Base-by-base conservation (phyloP, 1,140 invertebrate genomes). In the Drosophila busckii region DNA sequence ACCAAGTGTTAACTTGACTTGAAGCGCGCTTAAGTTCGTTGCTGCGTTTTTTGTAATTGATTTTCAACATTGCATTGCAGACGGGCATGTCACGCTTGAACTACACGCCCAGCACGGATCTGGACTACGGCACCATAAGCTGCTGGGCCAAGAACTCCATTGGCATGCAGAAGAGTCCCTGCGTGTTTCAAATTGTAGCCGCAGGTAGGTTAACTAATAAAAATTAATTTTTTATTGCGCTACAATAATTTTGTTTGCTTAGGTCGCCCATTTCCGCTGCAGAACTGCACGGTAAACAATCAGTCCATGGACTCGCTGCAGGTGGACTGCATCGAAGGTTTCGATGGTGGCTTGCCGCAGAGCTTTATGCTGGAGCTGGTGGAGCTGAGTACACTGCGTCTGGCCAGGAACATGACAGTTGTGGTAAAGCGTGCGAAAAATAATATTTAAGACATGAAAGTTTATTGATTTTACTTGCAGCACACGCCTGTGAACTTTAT, bases 251-350 rank as follows among this genome's bases (percentile, higher is more conserved):
- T 34, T 12, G 13, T 4, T 9, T 53, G 20, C 25, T 9, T 89
- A 92, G 95, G 95, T 65, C 92, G 94, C 16, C 96, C 96, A 6
- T 95, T 96, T 76, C 91, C 94, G 17, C 89, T 96, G 23, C 91
- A 94, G 60, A 97, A 97, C 87, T 97, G 96, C 87, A 92, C 93
- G n/a, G 90, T 96, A n/a, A 90, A 93, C 40, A 97, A 97, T 87
- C 94, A 95, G 82, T 96, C 94, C 31, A 91, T 92, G 46, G 94
- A 96, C 68, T 93, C 94, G 0, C 71, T 96, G 38, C 90, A 92
- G 73, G 92, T 96, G 2, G 92, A 93, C 28, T 96, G 95, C 70
- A 89, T 91, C 16, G 94, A 95, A 86, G 94, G 94, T 41, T 96
- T 95, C 87, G 94, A 96, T 76, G 94, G 94, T 29, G 94, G 94